Base-by-base conservation (phyloP, 2,888 invertebrate species). In the Archips xylosteana region DNA sequence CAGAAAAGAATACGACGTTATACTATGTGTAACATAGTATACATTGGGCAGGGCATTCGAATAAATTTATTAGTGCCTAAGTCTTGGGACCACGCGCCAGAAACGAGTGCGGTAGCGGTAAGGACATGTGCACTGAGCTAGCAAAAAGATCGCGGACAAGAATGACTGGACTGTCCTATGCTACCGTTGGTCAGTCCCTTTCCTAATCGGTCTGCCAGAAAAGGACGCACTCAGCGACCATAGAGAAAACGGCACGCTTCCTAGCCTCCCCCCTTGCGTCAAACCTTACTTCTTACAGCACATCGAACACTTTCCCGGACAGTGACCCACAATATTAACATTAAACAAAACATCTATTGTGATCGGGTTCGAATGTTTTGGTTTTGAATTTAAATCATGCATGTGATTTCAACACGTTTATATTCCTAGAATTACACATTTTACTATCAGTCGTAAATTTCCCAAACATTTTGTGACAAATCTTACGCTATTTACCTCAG, bases 351-450 rank as follows among this genome's bases (percentile, higher is more conserved):
- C 32, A 13, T 2, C 47, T 32, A 63, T 47, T 63, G 47, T 63
- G 47, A 13, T 47, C 42, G 57, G 12, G 45, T 63, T 63, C 63
- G 5, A 13, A 47, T 32, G 13, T n/a, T 42, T 61, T 15, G 8
- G 42, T 45, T 63, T n/a, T 63, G 47, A 47, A 63, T 63, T 63
- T 63, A 45, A 62, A 62, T 47, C 47, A 3, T 47, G 13, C 45
- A 47, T 45, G 45, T 47, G 32, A 47, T 32, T 10, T 63, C 45
- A n/a, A n/a, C n/a, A 34, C 2, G 6, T 60, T 6, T 13, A 6
- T 51, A 54, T 12, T 32, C 32, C 12, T 32, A 3, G 57, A 6
- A 12, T 57, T 10, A 10, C 32, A 32, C 0, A 49, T 49, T 49
- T 49, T 49, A 49, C 49, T 49, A 49, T 5, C 49, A n/a, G 12